Base-by-base conservation (phyloP, 2,888 invertebrate species). In the Tubulanus polymorphus region DNA sequence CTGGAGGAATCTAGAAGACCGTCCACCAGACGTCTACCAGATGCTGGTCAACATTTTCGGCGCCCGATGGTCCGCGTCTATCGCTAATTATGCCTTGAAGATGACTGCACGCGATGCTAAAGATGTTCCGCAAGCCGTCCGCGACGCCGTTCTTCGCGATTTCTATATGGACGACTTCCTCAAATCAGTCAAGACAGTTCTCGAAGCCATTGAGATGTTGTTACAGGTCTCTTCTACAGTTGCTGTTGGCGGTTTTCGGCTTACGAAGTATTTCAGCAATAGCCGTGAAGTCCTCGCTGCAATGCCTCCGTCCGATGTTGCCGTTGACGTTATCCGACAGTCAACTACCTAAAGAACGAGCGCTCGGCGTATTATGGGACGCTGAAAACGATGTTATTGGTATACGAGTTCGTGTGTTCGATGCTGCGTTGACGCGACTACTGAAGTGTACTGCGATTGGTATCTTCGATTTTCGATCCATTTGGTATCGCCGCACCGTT, bases 151-250 rank as follows among this genome's bases (percentile, higher is more conserved):
- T 15, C 2, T 50, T 15, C n/a, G 48, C 18, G 48, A 27, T 51
- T 52, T 53, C 15, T 54, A 54, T 32, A 28, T 54, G 27, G 54
- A 54, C 26, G 54, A 54, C 37, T 52, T 35, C 25, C 8, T 53
- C 5, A 29, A 23, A 25, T 29, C 49, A 28, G 25, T 53, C 6
- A 6, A 12, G 8, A 8, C 6, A 8, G 30, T n/a, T 18, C 12
- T 15, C 6, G 23, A 48, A 23, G 49, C 51, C 2, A 26, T 29
- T 3, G 2, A 3, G 2, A 30, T 53, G 10, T 15, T 49, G n/a
- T 10, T 5, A n/a, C 30, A 53, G 2, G n/a, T n/a, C n/a, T n/a
- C n/a, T n/a, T n/a, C n/a, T n/a, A n/a, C n/a, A n/a, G n/a, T n/a
- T n/a, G n/a, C n/a, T n/a, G n/a, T n/a, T 3, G 49, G 54, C 10